Percentiles rank a stretch among this genome's conserved stretches.
Conservation (phyloP, 2,113 vertebrate genomes). For the Coregonus clupeaformis region DNA sequence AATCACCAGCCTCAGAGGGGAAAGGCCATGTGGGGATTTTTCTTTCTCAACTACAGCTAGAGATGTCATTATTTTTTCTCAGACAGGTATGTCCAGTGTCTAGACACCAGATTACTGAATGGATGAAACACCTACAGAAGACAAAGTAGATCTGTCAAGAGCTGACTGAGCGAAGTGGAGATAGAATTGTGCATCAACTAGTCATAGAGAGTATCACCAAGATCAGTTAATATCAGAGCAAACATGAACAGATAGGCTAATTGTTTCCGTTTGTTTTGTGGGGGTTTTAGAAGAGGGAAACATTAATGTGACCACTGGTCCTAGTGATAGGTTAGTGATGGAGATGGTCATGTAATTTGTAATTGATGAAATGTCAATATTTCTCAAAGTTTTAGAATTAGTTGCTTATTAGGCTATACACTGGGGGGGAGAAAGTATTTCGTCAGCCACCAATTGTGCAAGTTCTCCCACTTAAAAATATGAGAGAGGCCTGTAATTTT, state of each 20-base stretch:
- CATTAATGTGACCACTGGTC: too few relatives aligned
- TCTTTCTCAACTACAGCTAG: constrained; percentile 18
- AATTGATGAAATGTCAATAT: too few relatives aligned
- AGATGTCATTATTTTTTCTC: constrained; percentile 41
- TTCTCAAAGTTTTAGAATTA: too few relatives aligned
- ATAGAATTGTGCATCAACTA: not conserved
- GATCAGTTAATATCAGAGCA: not conserved
- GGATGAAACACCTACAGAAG: constrained; percentile 6
- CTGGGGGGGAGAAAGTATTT: too few relatives aligned
- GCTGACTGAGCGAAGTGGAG: not conserved
- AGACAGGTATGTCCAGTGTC: constrained; percentile 22
- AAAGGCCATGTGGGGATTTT: constrained; percentile 3
- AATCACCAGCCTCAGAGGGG: constrained; percentile 40
- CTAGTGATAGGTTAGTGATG: too few relatives aligned
- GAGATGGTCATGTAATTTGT: too few relatives aligned
- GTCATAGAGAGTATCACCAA: not conserved
- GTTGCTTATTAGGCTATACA: too few relatives aligned
- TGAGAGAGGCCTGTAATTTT: too few relatives aligned
- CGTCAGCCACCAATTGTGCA: too few relatives aligned
- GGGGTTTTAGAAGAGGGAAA: not conserved
- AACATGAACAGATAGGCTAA: constrained; percentile 8
- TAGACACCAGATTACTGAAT: constrained; percentile 39
- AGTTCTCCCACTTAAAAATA: too few relatives aligned
- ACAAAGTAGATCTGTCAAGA: not conserved
- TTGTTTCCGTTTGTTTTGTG: too few relatives aligned